A percentile compares a stretch with the other conserved stretches of the same genome.
phyloP scores from a whole-genome alignment of 1,140 invertebrate species.

The Diorhabda carinulata region DNA sequence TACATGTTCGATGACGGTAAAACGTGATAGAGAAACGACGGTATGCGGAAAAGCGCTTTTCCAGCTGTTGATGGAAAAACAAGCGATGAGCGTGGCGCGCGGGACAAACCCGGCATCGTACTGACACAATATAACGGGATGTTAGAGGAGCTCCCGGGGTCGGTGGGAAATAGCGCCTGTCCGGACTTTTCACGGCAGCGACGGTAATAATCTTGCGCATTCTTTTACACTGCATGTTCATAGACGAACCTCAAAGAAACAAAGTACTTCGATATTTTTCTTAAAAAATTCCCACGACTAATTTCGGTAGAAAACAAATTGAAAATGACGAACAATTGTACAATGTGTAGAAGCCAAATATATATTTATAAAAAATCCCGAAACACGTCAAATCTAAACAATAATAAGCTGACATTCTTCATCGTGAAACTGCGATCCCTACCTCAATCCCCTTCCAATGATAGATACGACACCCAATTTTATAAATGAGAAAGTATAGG shows the following conservation, averaged over 20 bases:
- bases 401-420: no score
- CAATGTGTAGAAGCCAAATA: no score
- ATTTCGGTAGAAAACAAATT: no score
- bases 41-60: neutral
- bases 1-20: conserved; percentile 13
- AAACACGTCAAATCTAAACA: no score
- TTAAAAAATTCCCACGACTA: no score
- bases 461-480: no score
- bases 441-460: no score
- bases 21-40: neutral
- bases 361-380: no score
- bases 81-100: conserved; percentile 16
- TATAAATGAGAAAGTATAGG: no score
- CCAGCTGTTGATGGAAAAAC: conserved; percentile 2
- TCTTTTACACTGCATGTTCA: neutral
- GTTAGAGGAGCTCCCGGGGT: conserved; percentile 29
- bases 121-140: conserved; percentile 39
- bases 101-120: conserved; percentile 38
- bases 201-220: neutral
- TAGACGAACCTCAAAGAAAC: neutral
- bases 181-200: neutral
- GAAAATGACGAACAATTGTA: no score
- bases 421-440: no score
- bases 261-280: no score
- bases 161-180: conserved; percentile 12